Conservation (phyloP, 2,888 invertebrate species). For the Zootermopsis nevadensis region DNA sequence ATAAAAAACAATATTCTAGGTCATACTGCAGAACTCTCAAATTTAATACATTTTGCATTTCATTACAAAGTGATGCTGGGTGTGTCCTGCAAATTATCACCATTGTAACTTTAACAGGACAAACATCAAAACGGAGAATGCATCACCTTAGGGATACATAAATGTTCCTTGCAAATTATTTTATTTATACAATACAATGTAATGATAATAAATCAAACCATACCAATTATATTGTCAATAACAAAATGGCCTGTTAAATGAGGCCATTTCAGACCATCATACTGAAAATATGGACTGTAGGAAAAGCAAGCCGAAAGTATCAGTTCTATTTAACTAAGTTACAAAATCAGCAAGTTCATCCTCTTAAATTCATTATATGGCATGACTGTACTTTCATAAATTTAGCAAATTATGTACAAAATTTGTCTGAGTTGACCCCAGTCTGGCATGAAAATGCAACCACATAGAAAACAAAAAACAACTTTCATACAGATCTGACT, state of each 20-base stretch:
- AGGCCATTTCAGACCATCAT: conserved; percentile 1
- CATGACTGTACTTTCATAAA: neutral
- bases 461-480: neutral
- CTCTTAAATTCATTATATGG: neutral
- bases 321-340: neutral
- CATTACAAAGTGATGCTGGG: too few species aligned
- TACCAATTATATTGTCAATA: conserved; percentile 10
- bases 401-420: neutral
- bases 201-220: neutral
- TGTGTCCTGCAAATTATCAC: too few species aligned
- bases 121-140: neutral
- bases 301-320: neutral
- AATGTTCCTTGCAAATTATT: neutral
- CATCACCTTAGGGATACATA: neutral
- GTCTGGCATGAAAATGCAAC: neutral
- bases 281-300: conserved; percentile 8
- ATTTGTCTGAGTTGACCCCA: conserved; percentile 5
- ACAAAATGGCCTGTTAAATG: conserved; percentile 3
- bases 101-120: too few species aligned
- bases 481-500: neutral
- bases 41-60: too few species aligned
- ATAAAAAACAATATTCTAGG: too few species aligned
- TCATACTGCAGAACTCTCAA: too few species aligned
- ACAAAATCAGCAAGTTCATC: conserved; percentile 1
- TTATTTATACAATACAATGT: neutral